Evolutionary conservation across 2,888 invertebrate species (phyloP).

Genomic region (Drosophila infuscata): DNA sequence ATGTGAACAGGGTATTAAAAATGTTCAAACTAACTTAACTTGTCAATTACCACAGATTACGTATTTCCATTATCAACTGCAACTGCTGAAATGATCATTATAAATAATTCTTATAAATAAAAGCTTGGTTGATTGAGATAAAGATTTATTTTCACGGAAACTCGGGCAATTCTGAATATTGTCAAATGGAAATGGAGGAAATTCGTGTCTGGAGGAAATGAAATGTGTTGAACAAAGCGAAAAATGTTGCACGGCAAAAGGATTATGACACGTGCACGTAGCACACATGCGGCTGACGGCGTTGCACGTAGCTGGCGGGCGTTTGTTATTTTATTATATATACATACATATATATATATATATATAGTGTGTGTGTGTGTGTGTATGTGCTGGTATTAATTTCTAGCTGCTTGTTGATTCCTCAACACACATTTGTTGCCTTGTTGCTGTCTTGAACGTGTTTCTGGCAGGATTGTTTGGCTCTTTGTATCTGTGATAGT

Average conservation of each 20-base stretch:
- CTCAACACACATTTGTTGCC: conserved; percentile 34
- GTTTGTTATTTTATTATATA: not conserved
- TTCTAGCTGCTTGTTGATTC: conserved; percentile 62
- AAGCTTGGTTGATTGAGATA: not conserved
- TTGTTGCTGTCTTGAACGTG: conserved; percentile 45
- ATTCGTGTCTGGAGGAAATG: conserved; percentile 30
- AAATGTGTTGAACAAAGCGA: conserved; percentile 32
- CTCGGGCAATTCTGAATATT: conserved; percentile 28
- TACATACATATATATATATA: conserved; percentile 2
- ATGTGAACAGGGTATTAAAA: not conserved
- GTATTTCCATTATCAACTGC: not conserved
- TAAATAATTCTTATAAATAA: not conserved
- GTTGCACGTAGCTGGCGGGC: conserved; percentile 46
- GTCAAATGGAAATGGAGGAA: conserved; percentile 24
- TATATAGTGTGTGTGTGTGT: conserved; percentile 1
- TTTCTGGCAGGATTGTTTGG: conserved; percentile 39
- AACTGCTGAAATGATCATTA: not conserved
- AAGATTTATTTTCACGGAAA: not conserved
- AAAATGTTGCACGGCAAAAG: conserved; percentile 52
- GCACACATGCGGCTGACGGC: conserved; percentile 31
- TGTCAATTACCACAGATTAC: not conserved
- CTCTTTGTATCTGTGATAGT: conserved; percentile 30
- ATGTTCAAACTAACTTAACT: not conserved
- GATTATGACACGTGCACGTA: conserved; percentile 62
- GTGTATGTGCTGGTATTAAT: conserved; percentile 58